Conservation (phyloP, 2,113 vertebrate species). For the Passer domesticus region DNA sequence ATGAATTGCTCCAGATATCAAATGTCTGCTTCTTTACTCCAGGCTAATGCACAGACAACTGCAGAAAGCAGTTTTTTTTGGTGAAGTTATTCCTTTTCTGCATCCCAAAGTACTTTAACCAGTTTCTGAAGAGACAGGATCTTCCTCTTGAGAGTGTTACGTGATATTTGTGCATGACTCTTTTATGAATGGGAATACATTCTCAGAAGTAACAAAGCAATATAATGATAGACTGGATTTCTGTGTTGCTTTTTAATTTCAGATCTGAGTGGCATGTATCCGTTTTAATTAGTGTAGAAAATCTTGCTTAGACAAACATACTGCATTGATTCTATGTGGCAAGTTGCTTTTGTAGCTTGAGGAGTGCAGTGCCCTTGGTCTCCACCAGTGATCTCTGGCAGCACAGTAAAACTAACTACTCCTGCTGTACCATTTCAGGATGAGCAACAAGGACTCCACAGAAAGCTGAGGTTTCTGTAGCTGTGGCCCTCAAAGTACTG, state of each 20-base stretch:
- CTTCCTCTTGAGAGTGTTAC: background rate
- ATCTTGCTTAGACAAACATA: background rate
- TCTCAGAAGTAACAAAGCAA: background rate
- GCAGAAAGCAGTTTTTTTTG: background rate
- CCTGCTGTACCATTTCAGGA: background rate
- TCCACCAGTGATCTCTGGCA: background rate
- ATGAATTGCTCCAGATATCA: background rate
- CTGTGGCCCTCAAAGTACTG: background rate
- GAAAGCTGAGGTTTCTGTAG: background rate
- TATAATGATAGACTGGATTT: background rate
- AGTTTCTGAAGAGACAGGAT: background rate
- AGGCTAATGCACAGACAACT: background rate
- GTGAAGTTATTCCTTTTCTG: background rate
- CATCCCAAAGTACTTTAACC: background rate
- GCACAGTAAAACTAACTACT: background rate
- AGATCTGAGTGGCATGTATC: background rate
- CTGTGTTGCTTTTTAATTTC: background rate
- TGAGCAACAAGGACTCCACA: background rate
- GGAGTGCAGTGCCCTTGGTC: background rate
- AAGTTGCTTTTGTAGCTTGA: background rate
- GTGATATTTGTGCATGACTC: background rate
- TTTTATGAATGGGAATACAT: background rate
- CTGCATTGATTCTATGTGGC: background rate
- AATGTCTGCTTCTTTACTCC: background rate
- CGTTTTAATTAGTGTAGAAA: background rate